These are phyloP conservation scores for Trichacis sp. DNA, from an alignment of 2,888 invertebrate genomes.

Conservation along the genomic window DNA sequence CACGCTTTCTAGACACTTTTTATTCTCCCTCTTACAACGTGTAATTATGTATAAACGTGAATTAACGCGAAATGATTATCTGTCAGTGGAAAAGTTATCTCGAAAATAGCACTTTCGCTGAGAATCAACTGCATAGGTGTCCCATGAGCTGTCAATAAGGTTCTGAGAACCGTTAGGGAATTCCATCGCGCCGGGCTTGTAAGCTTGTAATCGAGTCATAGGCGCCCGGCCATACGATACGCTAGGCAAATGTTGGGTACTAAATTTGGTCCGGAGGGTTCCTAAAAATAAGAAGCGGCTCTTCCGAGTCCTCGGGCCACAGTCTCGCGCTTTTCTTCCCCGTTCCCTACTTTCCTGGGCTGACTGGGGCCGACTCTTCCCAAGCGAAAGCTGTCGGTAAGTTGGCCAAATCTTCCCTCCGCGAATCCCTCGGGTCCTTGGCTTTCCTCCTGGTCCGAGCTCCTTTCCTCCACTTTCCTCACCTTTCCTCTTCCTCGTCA, in stretches of 20 bases:
- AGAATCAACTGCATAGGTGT: too few species aligned
- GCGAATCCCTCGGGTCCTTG: constrained; percentile 49
- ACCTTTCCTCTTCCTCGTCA: too few species aligned
- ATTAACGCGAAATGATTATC: too few species aligned
- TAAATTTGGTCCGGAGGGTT: constrained; percentile 66
- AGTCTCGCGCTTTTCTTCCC: too few species aligned
- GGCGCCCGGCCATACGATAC: constrained; percentile 63
- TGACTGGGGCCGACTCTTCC: constrained; percentile 41
- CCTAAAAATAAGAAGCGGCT: constrained; percentile 60
- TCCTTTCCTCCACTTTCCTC: too few species aligned
- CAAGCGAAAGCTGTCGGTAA: constrained; percentile 52
- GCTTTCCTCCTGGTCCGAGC: constrained; percentile 31
- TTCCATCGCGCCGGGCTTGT: constrained; percentile 23
- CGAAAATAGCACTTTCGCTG: neutral
- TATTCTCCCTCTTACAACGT: too few species aligned
- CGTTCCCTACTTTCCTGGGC: constrained; percentile 48
- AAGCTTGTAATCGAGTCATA: too few species aligned
- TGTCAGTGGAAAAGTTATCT: neutral
- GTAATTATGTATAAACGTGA: too few species aligned
- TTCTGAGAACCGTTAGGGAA: too few species aligned
- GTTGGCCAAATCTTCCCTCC: constrained; percentile 48
- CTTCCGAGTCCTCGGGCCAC: too few species aligned
- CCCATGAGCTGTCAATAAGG: too few species aligned
- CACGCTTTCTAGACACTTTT: too few species aligned
- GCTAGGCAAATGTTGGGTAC: constrained; percentile 58